Conservation (phyloP, 2,797 vertebrate species). For the Manis javanica region DNA sequence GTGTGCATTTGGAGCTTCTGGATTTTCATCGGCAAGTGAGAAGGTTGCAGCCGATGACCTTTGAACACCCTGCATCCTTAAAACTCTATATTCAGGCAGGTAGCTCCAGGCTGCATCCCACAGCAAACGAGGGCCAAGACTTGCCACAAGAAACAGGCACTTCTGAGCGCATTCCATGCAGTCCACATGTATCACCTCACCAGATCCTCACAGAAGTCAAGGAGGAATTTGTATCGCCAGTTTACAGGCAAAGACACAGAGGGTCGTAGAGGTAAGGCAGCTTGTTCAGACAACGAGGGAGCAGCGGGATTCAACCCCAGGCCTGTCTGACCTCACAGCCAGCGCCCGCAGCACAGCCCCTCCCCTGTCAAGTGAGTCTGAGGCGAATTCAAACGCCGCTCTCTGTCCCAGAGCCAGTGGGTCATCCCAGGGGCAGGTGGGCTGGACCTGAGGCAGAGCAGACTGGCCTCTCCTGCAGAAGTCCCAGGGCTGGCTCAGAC, state of each 20-base stretch:
- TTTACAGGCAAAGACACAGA: not conserved
- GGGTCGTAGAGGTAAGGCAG: not conserved
- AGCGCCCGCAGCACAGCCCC: not conserved
- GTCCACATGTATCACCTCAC: not conserved
- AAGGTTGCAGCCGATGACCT: not conserved
- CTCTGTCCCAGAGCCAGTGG: not conserved
- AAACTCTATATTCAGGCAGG: not conserved
- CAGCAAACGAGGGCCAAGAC: not conserved
- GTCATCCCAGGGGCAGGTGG: not conserved
- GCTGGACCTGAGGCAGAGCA: not conserved
- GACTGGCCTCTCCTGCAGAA: not conserved
- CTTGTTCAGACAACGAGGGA: not conserved
- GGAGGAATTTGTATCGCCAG: not conserved
- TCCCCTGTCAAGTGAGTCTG: not conserved
- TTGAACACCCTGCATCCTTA: not conserved
- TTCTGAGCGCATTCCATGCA: not conserved
- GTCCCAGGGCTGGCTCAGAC: not conserved
- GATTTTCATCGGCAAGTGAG: not conserved
- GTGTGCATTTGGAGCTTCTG: not conserved
- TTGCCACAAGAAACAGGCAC: not conserved
- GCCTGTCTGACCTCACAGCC: not conserved
- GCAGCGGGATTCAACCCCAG: not conserved
- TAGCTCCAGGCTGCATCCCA: not conserved
- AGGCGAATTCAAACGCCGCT: not conserved
- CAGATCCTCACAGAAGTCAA: not conserved